A percentile compares a stretch with the other conserved stretches of the same genome.
phyloP scores from a whole-genome alignment of 2,797 vertebrate genomes.

The Acestrorhynchus altus region DNA sequence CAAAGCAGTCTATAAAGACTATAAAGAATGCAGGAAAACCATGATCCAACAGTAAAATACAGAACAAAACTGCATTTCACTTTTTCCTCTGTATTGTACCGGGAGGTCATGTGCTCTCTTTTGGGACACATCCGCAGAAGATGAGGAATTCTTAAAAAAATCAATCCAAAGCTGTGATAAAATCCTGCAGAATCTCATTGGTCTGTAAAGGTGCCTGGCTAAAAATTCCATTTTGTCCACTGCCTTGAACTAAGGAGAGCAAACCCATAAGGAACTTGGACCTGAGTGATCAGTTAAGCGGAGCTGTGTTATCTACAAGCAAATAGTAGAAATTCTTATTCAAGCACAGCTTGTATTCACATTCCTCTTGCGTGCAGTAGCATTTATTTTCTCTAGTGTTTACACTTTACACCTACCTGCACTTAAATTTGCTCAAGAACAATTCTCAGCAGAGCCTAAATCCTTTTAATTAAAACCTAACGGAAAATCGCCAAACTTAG shows the following conservation, averaged over 20 bases:
- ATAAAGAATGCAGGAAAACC: not conserved
- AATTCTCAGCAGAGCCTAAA: slow-evolving; percentile 43
- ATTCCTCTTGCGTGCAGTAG: not conserved
- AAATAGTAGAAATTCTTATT: slow-evolving; percentile 19
- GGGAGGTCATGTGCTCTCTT: not conserved
- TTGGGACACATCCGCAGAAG: not conserved
- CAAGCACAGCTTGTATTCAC: not conserved
- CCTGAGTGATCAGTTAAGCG: not conserved
- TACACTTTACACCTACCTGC: slow-evolving; percentile 47
- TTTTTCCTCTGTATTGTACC: too few relatives aligned
- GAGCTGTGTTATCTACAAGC: slow-evolving; percentile 7
- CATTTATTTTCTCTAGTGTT: slow-evolving; percentile 38
- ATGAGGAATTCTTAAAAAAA: not conserved
- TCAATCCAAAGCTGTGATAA: not conserved
- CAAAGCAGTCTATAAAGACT: too few relatives aligned
- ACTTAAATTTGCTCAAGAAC: slow-evolving; percentile 46
- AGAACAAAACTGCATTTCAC: not conserved
- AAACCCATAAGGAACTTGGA: not conserved
- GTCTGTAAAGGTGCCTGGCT: too few relatives aligned
- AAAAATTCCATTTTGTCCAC: not conserved
- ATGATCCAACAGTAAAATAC: not conserved
- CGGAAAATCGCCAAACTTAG: slow-evolving; percentile 42
- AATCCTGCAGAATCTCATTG: too few relatives aligned
- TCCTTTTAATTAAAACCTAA: slow-evolving; percentile 61
- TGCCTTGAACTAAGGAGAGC: not conserved